Conservation (phyloP, 2,113 vertebrate genomes). For the Bubo bubo region DNA sequence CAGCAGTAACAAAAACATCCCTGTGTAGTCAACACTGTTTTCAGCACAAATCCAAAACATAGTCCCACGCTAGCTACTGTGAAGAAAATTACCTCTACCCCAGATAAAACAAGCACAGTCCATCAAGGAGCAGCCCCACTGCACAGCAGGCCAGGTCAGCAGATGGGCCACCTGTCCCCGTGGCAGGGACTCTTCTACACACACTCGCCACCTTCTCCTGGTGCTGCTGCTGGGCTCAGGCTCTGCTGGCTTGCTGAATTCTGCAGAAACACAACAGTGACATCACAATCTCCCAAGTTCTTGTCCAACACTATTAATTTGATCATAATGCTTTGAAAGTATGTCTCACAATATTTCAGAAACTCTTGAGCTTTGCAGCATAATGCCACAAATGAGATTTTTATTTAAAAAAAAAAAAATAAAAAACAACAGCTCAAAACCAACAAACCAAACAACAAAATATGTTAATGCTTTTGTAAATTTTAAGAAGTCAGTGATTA, state of each 20-base stretch:
- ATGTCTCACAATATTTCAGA: neutral
- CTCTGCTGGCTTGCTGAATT: neutral
- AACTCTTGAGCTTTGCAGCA: neutral
- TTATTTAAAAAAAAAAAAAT: neutral
- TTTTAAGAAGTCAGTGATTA: neutral
- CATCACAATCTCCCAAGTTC: neutral
- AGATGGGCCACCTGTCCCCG: accelerated
- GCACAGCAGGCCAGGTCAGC: neutral
- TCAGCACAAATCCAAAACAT: too few species aligned
- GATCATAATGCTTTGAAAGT: neutral
- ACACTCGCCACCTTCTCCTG: accelerated
- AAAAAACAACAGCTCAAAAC: neutral
- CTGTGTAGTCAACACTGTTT: too few species aligned
- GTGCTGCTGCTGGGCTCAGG: neutral
- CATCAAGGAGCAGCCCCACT: neutral
- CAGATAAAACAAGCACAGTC: too few species aligned
- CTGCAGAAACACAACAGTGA: neutral
- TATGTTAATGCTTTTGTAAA: neutral
- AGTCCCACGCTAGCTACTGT: too few species aligned
- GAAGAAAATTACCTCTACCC: too few species aligned
- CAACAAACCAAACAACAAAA: neutral
- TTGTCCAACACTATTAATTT: neutral
- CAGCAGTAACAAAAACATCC: too few species aligned
- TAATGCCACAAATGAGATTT: neutral
- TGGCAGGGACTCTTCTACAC: too few species aligned